These are phyloP conservation scores for Prosapia bicincta DNA, from an alignment of 2,888 invertebrate genomes.

Conservation along the genomic window DNA sequence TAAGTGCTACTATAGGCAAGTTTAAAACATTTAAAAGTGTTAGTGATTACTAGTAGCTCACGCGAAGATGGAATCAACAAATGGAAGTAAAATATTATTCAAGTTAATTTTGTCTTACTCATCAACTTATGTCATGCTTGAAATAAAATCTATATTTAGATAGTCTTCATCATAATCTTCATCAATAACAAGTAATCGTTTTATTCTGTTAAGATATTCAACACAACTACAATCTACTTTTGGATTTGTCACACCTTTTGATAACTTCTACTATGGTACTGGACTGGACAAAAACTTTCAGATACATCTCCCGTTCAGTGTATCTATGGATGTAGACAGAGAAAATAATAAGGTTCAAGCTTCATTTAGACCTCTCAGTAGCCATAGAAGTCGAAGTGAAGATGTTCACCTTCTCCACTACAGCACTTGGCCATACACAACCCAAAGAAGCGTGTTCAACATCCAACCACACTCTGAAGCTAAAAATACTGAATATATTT, in stretches of 20 bases:
- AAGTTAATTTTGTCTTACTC: no score
- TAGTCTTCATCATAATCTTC: no score
- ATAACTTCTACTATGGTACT: constrained; percentile 54
- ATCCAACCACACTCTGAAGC: constrained; percentile 48
- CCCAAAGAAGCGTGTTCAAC: constrained; percentile 54
- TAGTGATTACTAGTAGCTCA: no score
- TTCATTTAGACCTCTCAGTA: constrained; percentile 51
- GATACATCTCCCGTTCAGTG: constrained; percentile 53
- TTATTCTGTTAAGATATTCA: constrained; percentile 44
- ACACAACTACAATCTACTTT: constrained; percentile 57
- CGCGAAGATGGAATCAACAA: no score
- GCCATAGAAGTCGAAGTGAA: constrained; percentile 48
- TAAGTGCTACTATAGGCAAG: no score
- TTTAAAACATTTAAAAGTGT: no score
- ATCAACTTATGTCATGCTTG: no score
- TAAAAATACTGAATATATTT: constrained; percentile 33
- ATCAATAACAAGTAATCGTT: no score
- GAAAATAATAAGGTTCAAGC: constrained; percentile 50
- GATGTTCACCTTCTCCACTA: constrained; percentile 51
- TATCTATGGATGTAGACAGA: constrained; percentile 50
- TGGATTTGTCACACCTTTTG: constrained; percentile 62
- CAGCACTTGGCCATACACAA: constrained; percentile 62
- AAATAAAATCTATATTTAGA: no score
- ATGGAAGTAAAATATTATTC: no score
- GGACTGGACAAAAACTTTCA: constrained; percentile 61